A percentile compares a stretch with the other conserved stretches of the same genome.
phyloP scores from a whole-genome alignment of 1,140 invertebrate species.

The Apis dorsata region DNA sequence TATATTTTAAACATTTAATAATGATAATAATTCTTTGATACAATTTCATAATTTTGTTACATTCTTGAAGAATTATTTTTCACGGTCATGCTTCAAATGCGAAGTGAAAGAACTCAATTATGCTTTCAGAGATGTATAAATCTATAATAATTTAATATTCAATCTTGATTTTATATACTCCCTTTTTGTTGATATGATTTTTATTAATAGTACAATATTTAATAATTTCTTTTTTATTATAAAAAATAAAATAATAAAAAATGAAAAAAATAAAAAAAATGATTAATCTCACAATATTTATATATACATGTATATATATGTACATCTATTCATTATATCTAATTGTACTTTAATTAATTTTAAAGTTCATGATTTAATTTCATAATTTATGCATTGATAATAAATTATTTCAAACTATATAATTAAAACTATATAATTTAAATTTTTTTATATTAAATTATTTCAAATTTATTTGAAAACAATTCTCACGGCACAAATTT shows the following conservation, averaged over 20 bases:
- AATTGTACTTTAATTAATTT: no score
- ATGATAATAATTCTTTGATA: constrained; percentile 17
- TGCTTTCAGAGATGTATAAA: neutral
- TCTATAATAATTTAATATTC: neutral
- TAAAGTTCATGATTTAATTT: neutral
- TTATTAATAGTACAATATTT: no score
- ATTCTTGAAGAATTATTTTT: constrained; percentile 5
- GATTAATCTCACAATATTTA: no score
- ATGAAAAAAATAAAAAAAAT: no score
- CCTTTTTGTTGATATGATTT: no score
- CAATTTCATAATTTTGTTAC: neutral
- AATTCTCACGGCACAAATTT: neutral
- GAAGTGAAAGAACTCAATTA: neutral
- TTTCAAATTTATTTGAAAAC: neutral
- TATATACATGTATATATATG: no score
- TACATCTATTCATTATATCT: no score
- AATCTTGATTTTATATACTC: no score
- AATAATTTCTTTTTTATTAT: no score
- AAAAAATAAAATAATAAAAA: no score
- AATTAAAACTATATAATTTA: no score
- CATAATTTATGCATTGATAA: neutral
- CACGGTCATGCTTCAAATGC: neutral
- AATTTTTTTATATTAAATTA: neutral
- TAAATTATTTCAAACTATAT: neutral
- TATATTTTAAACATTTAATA: neutral